A percentile compares a stretch with the other conserved stretches of the same genome.
These are phyloP conservation scores for Plebejus argus DNA, from an alignment of 2,888 invertebrate species.

Conservation along the genomic window DNA sequence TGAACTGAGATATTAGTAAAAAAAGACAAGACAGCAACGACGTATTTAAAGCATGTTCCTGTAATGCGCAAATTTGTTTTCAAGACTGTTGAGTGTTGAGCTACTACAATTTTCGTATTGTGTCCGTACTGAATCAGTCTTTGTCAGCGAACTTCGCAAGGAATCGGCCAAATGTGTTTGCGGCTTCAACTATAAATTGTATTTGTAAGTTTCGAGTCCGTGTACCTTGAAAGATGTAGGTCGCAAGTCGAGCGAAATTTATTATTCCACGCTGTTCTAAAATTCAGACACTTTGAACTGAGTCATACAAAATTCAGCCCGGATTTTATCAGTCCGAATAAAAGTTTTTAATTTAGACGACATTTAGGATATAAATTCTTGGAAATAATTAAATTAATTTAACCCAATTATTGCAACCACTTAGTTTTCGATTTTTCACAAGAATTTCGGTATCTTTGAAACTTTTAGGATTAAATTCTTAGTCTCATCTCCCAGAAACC, in stretches of 20 bases:
- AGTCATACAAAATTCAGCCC: not conserved
- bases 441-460: not conserved
- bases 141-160: constrained; percentile 73
- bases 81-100: not conserved
- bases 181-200: constrained; percentile 42
- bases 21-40: no score
- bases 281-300: not conserved
- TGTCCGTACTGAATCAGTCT: constrained; percentile 60
- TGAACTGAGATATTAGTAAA: no score
- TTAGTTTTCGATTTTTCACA: no score
- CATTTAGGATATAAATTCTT: not conserved
- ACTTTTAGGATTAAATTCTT: constrained; percentile 20
- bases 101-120: not conserved
- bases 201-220: constrained; percentile 33
- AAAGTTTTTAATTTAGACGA: not conserved
- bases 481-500: constrained; percentile 28
- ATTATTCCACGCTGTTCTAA: constrained; percentile 14
- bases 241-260: constrained; percentile 15
- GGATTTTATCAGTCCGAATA: not conserved
- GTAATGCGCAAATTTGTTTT: not conserved
- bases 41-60: not conserved
- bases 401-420: no score
- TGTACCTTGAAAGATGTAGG: constrained; percentile 30
- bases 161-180: constrained; percentile 67
- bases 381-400: no score